Evolutionary conservation across 2,797 vertebrate species (phyloP), one percentile per base, ranked within the genome.

Genomic region (Xyrichtys novacula): DNA sequence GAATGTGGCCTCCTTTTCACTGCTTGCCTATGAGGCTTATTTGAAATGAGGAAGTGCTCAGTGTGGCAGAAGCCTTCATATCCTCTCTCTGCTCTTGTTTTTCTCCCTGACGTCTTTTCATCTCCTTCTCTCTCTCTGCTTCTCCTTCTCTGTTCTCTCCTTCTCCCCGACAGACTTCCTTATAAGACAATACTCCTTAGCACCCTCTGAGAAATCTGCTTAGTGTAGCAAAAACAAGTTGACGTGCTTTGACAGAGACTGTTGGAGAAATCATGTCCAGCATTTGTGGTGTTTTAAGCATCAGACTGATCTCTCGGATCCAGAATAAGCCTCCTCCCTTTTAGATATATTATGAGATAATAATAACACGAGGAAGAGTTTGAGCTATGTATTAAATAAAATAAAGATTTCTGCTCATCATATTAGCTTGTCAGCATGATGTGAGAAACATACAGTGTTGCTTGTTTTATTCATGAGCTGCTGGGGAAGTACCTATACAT

Each of bases 1-100:
- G 69, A 88, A 81, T 29, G 71, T 85, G 90, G 71, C 88, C 86
- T 87, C 74, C 63, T 89, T 86, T 89, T 74, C 63, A 66, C 50
- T 46, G 15, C 68, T 71, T 1, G 70, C 74, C 80, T 73, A 58
- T 76, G 65, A 89, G 85, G 74, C 81, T 71, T 69, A 48, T 83
- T 65, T 83, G 68, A 89, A 87, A 79, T 25, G 78, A 80, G 80
- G 79, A 86, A 89, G 81, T 10, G 50, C 84, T 90, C 80, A 66
- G 71, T 76, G 80, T 82, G 61, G 78, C 84, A 80, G 81, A 83
- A 81, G 66, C 69, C 58, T 61, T 86, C 78, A 71, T 77, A 79
- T 76, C 71, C 74, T 79, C 69, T 79, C 69, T 61, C 59, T 29
- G 49, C 57, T 76, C 40, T 67, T 61, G 43, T 67, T 74, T 77